phyloP scores from a whole-genome alignment of 2,113 vertebrate genomes.

The Paramisgurnus dabryanus region DNA sequence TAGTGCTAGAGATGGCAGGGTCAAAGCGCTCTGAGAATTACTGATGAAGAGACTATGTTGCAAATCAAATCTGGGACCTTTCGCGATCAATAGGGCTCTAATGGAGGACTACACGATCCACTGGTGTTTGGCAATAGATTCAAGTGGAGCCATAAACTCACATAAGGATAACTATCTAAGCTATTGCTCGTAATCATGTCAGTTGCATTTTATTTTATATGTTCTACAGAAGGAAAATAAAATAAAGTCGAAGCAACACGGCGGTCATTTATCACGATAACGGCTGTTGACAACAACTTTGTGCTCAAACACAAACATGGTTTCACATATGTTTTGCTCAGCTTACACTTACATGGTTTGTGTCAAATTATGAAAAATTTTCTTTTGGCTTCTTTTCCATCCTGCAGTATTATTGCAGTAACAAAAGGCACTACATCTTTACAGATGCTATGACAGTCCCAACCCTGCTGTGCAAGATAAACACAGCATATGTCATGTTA shows the following conservation, averaged over 20 bases:
- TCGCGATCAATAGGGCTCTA: neutral
- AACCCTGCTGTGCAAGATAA: neutral
- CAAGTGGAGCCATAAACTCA: neutral
- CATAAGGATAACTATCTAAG: neutral
- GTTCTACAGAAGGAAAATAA: neutral
- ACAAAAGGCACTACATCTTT: constrained; percentile 11
- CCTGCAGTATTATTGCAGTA: constrained; percentile 4
- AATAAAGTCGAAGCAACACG: neutral
- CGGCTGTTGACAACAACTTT: neutral
- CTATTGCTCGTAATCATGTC: neutral
- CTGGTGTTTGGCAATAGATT: neutral
- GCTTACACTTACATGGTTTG: neutral
- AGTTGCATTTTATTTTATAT: neutral
- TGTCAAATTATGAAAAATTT: constrained; percentile 29
- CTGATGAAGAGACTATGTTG: neutral
- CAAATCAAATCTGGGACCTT: neutral
- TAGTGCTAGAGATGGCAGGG: neutral
- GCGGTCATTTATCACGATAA: neutral
- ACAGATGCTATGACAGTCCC: neutral
- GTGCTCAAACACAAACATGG: neutral
- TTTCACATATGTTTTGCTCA: neutral
- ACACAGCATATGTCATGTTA: neutral
- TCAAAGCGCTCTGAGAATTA: neutral
- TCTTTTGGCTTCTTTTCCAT: constrained; percentile 14
- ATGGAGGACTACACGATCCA: neutral